phyloP scores from a whole-genome alignment of 2,888 invertebrate species.

The Protodeltote pygarga region DNA sequence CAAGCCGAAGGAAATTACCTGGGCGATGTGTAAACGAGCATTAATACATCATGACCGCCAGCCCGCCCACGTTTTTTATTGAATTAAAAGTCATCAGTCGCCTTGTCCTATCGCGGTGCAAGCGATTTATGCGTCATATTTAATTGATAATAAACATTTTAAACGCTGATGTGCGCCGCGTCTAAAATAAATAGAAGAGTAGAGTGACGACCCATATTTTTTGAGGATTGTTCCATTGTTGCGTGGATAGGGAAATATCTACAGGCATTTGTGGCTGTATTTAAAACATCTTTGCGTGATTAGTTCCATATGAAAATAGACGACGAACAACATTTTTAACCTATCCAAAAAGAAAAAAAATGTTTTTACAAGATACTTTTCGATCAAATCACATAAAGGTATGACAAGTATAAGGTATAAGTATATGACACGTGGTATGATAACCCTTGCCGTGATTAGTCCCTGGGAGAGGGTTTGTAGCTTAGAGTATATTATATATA shows the following conservation, averaged over 20 bases:
- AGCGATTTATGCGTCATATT: slow-evolving; percentile 18
- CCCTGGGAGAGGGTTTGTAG: too few species aligned
- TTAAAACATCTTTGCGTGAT: neutral
- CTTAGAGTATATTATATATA: too few species aligned
- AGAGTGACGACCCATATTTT: slow-evolving; percentile 18
- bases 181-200: slow-evolving; percentile 15
- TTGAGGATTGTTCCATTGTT: slow-evolving; percentile 17
- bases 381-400: too few species aligned
- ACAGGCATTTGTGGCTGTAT: neutral
- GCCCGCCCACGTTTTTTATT: slow-evolving; percentile 38
- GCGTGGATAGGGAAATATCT: neutral
- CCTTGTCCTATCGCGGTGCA: slow-evolving; percentile 16
- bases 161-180: slow-evolving; percentile 15
- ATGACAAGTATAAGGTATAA: too few species aligned
- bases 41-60: slow-evolving; percentile 28
- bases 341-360: too few species aligned
- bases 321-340: too few species aligned
- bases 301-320: too few species aligned
- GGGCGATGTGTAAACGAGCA: slow-evolving; percentile 24
- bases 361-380: too few species aligned
- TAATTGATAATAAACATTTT: slow-evolving; percentile 38
- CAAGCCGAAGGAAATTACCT: slow-evolving; percentile 28
- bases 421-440: too few species aligned
- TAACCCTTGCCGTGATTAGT: too few species aligned
- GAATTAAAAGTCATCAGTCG: slow-evolving; percentile 35